Conservation (phyloP, 1,140 invertebrate genomes). For the Tachypleus tridentatus region DNA sequence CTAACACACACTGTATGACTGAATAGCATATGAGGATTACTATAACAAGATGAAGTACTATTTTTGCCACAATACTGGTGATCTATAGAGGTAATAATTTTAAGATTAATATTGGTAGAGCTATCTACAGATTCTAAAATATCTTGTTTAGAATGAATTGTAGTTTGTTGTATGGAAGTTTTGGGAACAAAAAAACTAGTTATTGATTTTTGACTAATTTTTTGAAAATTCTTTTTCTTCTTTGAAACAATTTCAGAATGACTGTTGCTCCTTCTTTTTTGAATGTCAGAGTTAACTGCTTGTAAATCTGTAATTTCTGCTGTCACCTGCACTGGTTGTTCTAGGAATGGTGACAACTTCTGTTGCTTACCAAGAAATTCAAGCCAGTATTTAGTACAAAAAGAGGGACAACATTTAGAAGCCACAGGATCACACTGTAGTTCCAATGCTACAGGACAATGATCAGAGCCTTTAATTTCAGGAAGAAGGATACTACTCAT, state of each 20-base stretch:
- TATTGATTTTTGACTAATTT: slow-evolving; percentile 13
- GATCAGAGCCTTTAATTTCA: slow-evolving; percentile 45
- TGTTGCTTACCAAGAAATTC: slow-evolving; percentile 42
- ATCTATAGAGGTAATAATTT: not conserved
- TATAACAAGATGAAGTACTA: no score
- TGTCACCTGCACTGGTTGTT: slow-evolving; percentile 5
- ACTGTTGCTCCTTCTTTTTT: not conserved
- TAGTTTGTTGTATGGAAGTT: not conserved
- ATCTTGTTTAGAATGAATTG: not conserved
- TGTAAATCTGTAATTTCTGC: not conserved
- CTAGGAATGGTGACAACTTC: slow-evolving; percentile 37
- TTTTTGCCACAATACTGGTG: not conserved
- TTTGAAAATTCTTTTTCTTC: slow-evolving; percentile 4
- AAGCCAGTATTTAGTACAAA: slow-evolving; percentile 40
- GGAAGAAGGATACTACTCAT: slow-evolving; percentile 33
- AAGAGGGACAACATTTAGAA: slow-evolving; percentile 30
- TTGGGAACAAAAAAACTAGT: slow-evolving; percentile 8
- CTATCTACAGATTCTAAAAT: not conserved
- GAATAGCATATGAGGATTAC: no score
- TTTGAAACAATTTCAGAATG: not conserved
- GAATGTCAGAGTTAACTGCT: not conserved
- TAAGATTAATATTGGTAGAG: not conserved
- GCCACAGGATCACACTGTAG: slow-evolving; percentile 29
- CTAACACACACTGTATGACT: no score
- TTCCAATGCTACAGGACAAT: slow-evolving; percentile 41